phyloP scores from a whole-genome alignment of 2,888 invertebrate genomes.

The Drosophila prolongata region DNA sequence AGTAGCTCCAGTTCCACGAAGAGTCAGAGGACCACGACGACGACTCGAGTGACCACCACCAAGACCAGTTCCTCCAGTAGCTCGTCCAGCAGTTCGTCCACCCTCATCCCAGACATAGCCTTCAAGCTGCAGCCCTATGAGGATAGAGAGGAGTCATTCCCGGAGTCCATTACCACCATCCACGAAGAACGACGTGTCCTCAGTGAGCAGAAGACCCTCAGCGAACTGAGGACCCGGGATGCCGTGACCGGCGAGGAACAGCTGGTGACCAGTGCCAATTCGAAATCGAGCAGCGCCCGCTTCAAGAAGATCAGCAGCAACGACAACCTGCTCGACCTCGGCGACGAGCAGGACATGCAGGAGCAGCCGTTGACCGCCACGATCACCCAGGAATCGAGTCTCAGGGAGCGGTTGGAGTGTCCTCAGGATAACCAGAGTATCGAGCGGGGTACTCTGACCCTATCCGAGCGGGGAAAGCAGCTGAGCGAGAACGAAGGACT shows the following conservation, averaged over 20 bases:
- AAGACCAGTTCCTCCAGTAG: constrained; percentile 51
- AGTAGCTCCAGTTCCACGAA: constrained; percentile 32
- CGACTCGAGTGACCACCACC: constrained; percentile 60
- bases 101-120: constrained; percentile 50
- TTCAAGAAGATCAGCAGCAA: constrained; percentile 80
- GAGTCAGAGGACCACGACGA: constrained; percentile 58
- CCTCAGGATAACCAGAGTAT: constrained; percentile 84
- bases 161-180: constrained; percentile 63
- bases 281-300: constrained; percentile 77
- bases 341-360: constrained; percentile 60
- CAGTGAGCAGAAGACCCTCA: constrained; percentile 76
- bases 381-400: constrained; percentile 81
- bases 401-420: constrained; percentile 80
- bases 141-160: constrained; percentile 65
- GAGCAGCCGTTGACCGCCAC: constrained; percentile 82
- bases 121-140: constrained; percentile 80
- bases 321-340: constrained; percentile 76
- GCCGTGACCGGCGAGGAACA: constrained; percentile 78
- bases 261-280: constrained; percentile 75
- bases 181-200: constrained; percentile 79
- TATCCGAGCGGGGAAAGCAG: constrained; percentile 83
- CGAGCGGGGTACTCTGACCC: constrained; percentile 83
- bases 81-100: constrained; percentile 37
- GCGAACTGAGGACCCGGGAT: constrained; percentile 74
- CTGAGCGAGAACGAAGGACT: constrained; percentile 68